Conservation (phyloP, 1,140 invertebrate species). For the Planococcus citri region DNA sequence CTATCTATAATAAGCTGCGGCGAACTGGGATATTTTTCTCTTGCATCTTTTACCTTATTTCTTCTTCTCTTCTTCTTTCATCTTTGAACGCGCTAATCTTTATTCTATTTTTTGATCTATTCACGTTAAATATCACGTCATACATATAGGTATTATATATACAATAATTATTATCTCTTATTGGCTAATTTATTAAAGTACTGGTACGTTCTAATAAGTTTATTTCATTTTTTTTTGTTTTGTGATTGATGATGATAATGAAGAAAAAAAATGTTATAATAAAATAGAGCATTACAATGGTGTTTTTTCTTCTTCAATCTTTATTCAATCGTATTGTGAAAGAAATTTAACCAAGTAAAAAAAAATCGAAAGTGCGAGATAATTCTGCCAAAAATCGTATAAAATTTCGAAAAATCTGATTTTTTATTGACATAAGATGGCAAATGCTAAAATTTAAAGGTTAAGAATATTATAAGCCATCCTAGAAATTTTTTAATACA, state of each 20-base stretch:
- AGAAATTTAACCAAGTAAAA: no score
- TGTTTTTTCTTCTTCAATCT: no score
- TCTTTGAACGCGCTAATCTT: not conserved
- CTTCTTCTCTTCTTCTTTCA: not conserved
- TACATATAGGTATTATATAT: not conserved
- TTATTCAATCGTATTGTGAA: no score
- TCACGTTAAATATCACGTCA: not conserved
- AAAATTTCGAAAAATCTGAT: no score
- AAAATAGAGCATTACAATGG: not conserved
- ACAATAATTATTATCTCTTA: constrained; percentile 4
- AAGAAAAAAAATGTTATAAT: not conserved
- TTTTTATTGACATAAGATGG: no score
- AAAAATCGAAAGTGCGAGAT: no score
- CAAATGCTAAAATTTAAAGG: no score
- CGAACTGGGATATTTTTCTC: no score
- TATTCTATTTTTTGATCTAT: not conserved
- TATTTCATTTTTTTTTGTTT: not conserved
- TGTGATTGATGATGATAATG: not conserved
- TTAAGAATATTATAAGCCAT: no score
- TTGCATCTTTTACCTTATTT: not conserved
- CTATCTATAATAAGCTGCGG: no score
- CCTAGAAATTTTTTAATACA: no score
- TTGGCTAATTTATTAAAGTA: not conserved
- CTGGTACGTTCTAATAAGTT: not conserved
- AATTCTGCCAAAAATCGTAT: no score